These are phyloP conservation scores for Callosobruchus maculatus DNA, from an alignment of 2,888 invertebrate genomes.

Conservation along the genomic window DNA sequence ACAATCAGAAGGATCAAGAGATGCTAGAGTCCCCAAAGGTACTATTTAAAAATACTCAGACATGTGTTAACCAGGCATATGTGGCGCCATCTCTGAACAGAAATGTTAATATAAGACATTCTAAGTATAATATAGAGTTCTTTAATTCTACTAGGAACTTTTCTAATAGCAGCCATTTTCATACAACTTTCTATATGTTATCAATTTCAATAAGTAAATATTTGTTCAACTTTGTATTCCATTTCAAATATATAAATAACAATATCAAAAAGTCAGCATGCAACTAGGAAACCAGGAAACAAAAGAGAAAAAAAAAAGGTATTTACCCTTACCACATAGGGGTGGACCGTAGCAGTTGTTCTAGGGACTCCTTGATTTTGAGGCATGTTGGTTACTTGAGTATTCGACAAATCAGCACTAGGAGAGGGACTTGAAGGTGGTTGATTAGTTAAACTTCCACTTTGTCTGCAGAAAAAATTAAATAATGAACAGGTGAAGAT, in stretches of 20 bases:
- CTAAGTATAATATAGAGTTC: neutral
- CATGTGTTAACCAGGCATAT: neutral
- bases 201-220: neutral
- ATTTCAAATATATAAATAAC: too few relatives aligned
- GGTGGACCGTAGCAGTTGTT: constrained; percentile 43
- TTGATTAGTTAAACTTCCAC: constrained; percentile 38
- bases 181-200: neutral
- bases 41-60: neutral
- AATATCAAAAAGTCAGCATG: neutral
- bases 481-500: constrained; percentile 1
- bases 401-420: constrained; percentile 28
- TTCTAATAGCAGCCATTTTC: neutral
- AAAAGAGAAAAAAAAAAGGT: neutral
- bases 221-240: too few relatives aligned
- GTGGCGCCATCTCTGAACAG: constrained; percentile 20
- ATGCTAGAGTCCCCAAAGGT: neutral
- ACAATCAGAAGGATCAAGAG: constrained; percentile 33
- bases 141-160: neutral
- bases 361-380: constrained; percentile 43
- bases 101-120: neutral
- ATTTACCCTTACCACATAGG: constrained; percentile 30
- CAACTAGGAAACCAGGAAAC: neutral
- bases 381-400: constrained; percentile 37
- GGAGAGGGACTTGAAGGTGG: constrained; percentile 35
- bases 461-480: constrained; percentile 38